Conservation (phyloP, 2,797 vertebrate genomes). For the Lacerta agilis region DNA sequence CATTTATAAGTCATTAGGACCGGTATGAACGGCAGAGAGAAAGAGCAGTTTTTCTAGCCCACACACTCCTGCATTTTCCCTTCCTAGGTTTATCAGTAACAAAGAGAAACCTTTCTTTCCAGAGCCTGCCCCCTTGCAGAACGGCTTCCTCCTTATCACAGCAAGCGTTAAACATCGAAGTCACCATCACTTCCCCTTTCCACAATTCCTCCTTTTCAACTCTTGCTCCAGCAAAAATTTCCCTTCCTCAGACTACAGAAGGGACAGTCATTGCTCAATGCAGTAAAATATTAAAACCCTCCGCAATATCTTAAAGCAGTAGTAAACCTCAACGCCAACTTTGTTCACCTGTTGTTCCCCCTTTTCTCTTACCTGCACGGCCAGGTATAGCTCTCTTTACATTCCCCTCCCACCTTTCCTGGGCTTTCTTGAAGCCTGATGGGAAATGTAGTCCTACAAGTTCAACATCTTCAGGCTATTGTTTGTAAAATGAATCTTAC, state of each 20-base stretch:
- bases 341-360: conserved; percentile 51
- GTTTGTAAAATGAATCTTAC: not conserved
- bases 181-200: not conserved
- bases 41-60: conserved; percentile 28
- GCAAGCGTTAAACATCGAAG: not conserved
- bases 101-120: not conserved
- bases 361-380: conserved; percentile 77
- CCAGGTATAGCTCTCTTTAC: conserved; percentile 70
- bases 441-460: conserved; percentile 75
- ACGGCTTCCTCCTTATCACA: not conserved
- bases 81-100: not conserved
- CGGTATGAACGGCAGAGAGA: not conserved
- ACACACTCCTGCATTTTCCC: too few relatives aligned
- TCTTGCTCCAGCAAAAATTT: not conserved
- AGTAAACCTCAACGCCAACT: not conserved
- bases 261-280: not conserved
- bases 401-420: conserved; percentile 64
- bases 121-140: not conserved
- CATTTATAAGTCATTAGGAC: not conserved
- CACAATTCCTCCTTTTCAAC: not conserved
- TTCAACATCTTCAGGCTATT: not conserved
- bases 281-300: not conserved
- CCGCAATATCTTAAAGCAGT: not conserved
- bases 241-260: not conserved
- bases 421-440: conserved; percentile 82